A percentile compares a stretch with the other conserved stretches of the same genome.
These are phyloP conservation scores for Amblyjoppa fuscipennis DNA, from an alignment of 2,888 invertebrate species.

Conservation along the genomic window DNA sequence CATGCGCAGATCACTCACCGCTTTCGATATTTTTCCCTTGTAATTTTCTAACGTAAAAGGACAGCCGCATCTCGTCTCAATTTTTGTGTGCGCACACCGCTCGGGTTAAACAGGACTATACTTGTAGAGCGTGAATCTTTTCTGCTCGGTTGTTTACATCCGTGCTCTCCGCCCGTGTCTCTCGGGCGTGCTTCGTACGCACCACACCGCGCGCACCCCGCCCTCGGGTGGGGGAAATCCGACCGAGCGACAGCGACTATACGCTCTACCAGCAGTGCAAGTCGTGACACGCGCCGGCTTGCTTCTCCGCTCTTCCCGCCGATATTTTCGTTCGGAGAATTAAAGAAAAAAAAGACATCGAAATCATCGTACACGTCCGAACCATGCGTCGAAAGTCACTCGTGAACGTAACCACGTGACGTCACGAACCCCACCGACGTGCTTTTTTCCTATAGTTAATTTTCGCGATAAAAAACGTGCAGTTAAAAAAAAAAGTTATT, in stretches of 20 bases:
- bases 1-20: not conserved
- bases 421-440: not conserved
- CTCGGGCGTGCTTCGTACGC: not conserved
- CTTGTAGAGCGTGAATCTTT: not conserved
- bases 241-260: slow-evolving; percentile 15
- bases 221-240: slow-evolving; percentile 9
- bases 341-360: not conserved
- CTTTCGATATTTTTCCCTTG: not conserved
- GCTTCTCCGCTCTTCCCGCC: not conserved
- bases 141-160: not conserved
- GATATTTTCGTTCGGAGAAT: not conserved
- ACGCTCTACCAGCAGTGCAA: slow-evolving; percentile 29
- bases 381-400: not conserved
- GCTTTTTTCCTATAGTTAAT: not conserved
- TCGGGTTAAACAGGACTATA: too few species aligned
- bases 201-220: slow-evolving; percentile 11
- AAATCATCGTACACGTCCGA: not conserved
- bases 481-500: not conserved
- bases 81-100: too few species aligned
- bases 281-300: slow-evolving; percentile 20
- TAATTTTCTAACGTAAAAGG: not conserved
- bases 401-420: not conserved
- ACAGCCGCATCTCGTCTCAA: not conserved
- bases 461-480: slow-evolving; percentile 2
- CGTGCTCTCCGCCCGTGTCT: not conserved